Evolutionary conservation across 2,797 vertebrate genomes (phyloP).

Genomic region (Nannoperca obscura): DNA sequence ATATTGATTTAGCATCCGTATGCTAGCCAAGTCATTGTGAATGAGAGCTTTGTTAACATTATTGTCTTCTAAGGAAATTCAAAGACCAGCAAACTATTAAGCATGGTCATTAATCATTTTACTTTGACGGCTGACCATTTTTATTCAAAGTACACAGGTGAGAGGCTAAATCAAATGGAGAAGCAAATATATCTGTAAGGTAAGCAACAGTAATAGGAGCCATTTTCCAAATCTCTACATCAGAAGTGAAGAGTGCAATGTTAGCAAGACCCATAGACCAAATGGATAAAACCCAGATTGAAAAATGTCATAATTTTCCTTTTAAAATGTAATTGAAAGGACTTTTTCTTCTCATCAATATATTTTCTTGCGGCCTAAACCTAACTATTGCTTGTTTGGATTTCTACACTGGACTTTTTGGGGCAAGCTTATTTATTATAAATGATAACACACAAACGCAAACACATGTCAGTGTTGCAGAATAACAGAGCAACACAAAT

Average conservation of each 20-base stretch:
- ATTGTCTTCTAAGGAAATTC: too few species aligned
- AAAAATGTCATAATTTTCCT: not conserved
- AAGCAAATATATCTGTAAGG: not conserved
- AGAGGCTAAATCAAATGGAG: not conserved
- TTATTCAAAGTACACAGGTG: not conserved
- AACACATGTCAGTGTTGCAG: too few species aligned
- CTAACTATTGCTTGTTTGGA: not conserved
- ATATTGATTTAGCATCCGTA: too few species aligned
- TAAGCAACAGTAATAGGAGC: not conserved
- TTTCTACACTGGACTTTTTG: not conserved
- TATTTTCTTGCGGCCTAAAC: not conserved
- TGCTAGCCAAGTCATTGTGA: too few species aligned
- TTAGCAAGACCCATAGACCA: too few species aligned
- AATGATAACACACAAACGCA: constrained; percentile 4
- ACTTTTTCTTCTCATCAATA: not conserved
- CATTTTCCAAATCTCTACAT: not conserved
- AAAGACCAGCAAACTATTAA: too few species aligned
- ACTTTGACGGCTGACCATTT: not conserved
- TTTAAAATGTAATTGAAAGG: not conserved
- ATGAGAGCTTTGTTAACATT: too few species aligned
- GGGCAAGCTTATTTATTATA: not conserved
- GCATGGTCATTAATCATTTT: not conserved
- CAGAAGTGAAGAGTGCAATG: not conserved
- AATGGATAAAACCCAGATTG: too few species aligned
- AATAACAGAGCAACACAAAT: constrained; percentile 1